A percentile compares a stretch with the other conserved stretches of the same genome.
phyloP scores from a whole-genome alignment of 2,797 vertebrate genomes.

The Amblyopsis hoosieri region DNA sequence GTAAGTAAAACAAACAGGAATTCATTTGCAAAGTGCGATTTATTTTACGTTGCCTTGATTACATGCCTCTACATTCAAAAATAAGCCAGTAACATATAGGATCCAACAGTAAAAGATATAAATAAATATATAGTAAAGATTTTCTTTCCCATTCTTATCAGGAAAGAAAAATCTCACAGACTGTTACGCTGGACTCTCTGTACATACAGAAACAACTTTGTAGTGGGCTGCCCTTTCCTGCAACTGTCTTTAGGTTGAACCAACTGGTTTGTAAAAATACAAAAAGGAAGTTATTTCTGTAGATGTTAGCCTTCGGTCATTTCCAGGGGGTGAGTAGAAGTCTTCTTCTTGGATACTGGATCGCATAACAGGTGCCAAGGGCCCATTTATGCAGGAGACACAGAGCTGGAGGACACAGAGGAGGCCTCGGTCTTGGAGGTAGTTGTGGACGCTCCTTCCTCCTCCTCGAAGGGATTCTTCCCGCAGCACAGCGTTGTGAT shows the following conservation, averaged over 20 bases:
- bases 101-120: conserved; percentile 75
- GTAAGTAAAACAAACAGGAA: conserved; percentile 75
- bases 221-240: conserved; percentile 73
- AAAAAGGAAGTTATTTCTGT: conserved; percentile 76
- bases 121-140: conserved; percentile 25
- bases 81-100: conserved; percentile 81
- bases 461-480: conserved; percentile 93
- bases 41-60: conserved; percentile 85
- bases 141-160: conserved; percentile 59
- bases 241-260: conserved; percentile 80
- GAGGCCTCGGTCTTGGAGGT: conserved; percentile 93
- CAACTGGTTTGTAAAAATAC: conserved; percentile 78
- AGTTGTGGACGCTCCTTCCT: conserved; percentile 84
- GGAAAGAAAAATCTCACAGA: conserved; percentile 63
- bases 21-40: conserved; percentile 85
- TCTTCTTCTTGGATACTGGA: conserved; percentile 64
- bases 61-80: conserved; percentile 86
- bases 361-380: conserved; percentile 27
- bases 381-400: conserved; percentile 89
- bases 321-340: conserved; percentile 71
- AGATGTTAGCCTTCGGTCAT: conserved; percentile 75
- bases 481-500: conserved; percentile 96
- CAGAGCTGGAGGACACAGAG: conserved; percentile 91
- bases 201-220: conserved; percentile 81
- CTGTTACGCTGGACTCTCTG: conserved; percentile 74